phyloP scores from a whole-genome alignment of 1,140 invertebrate genomes.

The Proales similis region DNA sequence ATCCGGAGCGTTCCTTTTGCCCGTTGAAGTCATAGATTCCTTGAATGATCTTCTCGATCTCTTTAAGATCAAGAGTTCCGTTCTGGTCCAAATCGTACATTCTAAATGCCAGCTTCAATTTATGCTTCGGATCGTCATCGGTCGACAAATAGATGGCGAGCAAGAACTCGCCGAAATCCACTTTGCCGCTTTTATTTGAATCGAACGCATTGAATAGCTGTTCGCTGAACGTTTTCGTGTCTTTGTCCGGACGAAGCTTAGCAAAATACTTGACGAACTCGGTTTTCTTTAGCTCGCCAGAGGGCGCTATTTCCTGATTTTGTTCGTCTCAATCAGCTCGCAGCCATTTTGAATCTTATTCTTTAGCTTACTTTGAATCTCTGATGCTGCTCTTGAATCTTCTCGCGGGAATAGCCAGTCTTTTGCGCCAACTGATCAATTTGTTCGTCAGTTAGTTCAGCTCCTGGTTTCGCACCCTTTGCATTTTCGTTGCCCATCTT shows the following conservation, averaged over 20 bases:
- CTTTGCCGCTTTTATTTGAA: background rate
- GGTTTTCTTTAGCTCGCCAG: background rate
- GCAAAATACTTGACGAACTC: slow-evolving; percentile 3
- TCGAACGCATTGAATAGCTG: slow-evolving; percentile 8
- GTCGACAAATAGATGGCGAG: background rate
- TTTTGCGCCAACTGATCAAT: background rate
- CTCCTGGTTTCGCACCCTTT: no score
- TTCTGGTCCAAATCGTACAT: slow-evolving; percentile 22
- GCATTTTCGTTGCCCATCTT: no score
- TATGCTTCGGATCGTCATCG: background rate
- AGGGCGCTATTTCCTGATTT: background rate
- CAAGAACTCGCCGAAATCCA: slow-evolving; percentile 36
- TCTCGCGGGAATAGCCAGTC: background rate
- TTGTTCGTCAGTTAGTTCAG: no score
- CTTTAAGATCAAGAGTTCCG: background rate
- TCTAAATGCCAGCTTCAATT: background rate
- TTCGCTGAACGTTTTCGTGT: background rate
- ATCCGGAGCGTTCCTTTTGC: background rate
- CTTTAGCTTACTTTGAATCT: background rate
- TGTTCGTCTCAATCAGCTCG: background rate
- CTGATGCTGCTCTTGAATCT: background rate
- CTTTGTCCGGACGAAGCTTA: background rate
- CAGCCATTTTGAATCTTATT: background rate
- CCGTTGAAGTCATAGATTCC: background rate
- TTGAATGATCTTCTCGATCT: background rate